These are phyloP conservation scores for Andrena camellia DNA, from an alignment of 2,888 invertebrate species.

Conservation along the genomic window DNA sequence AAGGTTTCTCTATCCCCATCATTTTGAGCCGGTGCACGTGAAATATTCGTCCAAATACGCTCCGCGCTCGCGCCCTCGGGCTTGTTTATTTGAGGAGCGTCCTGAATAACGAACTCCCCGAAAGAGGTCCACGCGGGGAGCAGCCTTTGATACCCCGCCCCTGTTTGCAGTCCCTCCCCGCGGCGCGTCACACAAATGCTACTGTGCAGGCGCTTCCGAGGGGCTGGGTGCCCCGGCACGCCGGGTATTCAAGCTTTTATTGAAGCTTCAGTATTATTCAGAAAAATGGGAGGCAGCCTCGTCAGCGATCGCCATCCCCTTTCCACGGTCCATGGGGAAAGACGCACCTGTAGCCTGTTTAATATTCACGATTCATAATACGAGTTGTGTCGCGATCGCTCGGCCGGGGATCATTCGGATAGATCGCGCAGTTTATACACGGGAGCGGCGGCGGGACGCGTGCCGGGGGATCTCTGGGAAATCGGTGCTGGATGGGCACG, in stretches of 20 bases:
- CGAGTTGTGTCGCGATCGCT: too few relatives aligned
- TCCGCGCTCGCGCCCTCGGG: neutral
- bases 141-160: neutral
- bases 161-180: neutral
- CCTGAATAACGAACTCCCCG: neutral
- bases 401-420: neutral
- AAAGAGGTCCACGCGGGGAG: neutral
- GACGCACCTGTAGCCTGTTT: constrained; percentile 1
- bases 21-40: neutral
- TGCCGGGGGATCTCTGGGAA: neutral
- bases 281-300: neutral
- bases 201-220: neutral
- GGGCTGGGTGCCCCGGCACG: neutral
- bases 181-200: neutral
- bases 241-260: too few relatives aligned
- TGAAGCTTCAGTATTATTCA: too few relatives aligned
- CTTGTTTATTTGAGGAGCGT: neutral
- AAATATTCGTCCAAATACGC: neutral
- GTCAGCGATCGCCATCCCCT: neutral
- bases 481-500: neutral
- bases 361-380: constrained; percentile 4
- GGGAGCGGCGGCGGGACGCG: neutral
- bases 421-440: constrained; percentile 1
- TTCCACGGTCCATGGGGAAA: neutral
- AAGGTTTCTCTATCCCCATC: neutral